Conservation (phyloP, 2,113 vertebrate genomes). For the Myrmecobius fasciatus region DNA sequence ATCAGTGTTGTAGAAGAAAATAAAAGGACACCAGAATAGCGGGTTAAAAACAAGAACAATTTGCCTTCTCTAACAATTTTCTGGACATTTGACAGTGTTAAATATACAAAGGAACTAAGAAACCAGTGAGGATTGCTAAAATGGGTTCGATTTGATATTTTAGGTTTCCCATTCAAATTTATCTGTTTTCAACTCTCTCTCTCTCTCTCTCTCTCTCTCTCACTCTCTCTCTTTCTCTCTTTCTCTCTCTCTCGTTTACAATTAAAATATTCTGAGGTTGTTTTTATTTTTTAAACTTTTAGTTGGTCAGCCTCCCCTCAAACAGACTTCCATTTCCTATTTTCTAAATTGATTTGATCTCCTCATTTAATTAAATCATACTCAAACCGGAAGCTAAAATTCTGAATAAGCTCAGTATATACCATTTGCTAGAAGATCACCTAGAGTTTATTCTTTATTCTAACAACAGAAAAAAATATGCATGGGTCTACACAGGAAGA, state of each 20-base stretch:
- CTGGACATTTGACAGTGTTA: not conserved
- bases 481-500: constrained; percentile 17
- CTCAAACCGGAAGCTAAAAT: not conserved
- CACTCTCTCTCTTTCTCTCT: not conserved
- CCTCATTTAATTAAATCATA: constrained; percentile 23
- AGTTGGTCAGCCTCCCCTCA: not conserved
- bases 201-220: not conserved
- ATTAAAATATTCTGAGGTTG: not conserved
- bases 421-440: constrained; percentile 32
- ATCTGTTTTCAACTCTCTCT: not conserved
- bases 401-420: not conserved
- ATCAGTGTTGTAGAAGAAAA: not conserved
- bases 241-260: not conserved
- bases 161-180: not conserved
- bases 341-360: constrained; percentile 14
- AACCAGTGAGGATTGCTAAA: not conserved
- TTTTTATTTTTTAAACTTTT: constrained; percentile 5
- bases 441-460: constrained; percentile 21
- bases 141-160: not conserved
- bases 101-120: not conserved
- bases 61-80: not conserved
- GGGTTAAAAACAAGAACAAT: not conserved
- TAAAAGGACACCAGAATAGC: not conserved
- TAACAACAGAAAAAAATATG: constrained; percentile 20
- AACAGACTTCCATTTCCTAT: not conserved